Evolutionary conservation across 2,888 invertebrate species (phyloP).

Genomic region (Unio pictorum): DNA sequence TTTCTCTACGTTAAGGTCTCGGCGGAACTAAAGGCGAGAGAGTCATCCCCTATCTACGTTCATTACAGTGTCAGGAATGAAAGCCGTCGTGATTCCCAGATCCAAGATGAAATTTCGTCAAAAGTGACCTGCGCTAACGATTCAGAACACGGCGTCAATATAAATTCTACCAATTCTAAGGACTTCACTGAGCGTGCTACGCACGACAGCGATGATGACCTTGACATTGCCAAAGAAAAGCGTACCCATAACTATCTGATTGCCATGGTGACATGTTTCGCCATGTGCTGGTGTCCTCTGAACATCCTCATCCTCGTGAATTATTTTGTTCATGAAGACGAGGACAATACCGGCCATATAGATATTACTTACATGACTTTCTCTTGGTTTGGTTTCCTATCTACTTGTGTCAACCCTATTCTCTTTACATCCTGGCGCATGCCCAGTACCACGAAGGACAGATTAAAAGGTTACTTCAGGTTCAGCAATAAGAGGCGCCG

Average conservation of each 20-base stretch:
- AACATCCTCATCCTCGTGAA: conserved; percentile 78
- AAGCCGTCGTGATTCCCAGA: conserved; percentile 1
- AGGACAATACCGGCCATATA: conserved; percentile 79
- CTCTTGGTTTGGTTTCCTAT: conserved; percentile 81
- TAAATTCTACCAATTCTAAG: conserved; percentile 6
- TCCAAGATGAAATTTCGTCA: conserved; percentile 10
- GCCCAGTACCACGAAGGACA: conserved; percentile 63
- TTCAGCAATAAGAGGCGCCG: conserved; percentile 57
- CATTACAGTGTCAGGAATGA: conserved; percentile 40
- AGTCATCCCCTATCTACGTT: conserved; percentile 47
- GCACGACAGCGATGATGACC: conserved; percentile 61
- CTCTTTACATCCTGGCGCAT: conserved; percentile 80
- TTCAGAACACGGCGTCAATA: not conserved
- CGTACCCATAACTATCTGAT: conserved; percentile 80
- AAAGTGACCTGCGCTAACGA: conserved; percentile 23
- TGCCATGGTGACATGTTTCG: conserved; percentile 79
- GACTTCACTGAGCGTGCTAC: conserved; percentile 39
- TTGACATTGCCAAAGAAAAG: conserved; percentile 75
- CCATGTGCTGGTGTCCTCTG: conserved; percentile 79
- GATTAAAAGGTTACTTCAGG: conserved; percentile 64
- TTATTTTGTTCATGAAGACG: conserved; percentile 79
- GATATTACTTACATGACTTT: conserved; percentile 81
- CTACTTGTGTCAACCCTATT: conserved; percentile 79
- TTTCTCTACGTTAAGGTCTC: conserved; percentile 80
- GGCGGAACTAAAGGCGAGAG: conserved; percentile 74